A percentile compares a stretch with the other conserved stretches of the same genome.
These are phyloP conservation scores for Ophion ellenae DNA, from an alignment of 2,888 invertebrate species.

Conservation along the genomic window DNA sequence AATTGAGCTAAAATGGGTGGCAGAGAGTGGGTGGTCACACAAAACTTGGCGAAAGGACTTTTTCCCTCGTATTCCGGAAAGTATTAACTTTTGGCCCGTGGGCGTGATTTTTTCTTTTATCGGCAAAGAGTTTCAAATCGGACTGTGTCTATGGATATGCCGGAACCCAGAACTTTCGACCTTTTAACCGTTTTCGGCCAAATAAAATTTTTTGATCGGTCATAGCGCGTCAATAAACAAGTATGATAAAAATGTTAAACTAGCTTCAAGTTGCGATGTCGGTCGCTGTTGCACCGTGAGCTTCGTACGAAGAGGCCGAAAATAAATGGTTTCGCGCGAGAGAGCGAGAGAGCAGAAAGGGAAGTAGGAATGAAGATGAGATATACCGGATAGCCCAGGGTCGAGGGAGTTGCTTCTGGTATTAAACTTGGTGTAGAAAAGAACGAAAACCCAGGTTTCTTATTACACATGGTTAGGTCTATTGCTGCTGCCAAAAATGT, in stretches of 20 bases:
- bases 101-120: too few species aligned
- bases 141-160: too few species aligned
- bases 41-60: too few species aligned
- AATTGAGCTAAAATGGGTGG: too few species aligned
- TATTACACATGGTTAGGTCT: constrained; percentile 64
- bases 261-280: constrained; percentile 65
- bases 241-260: constrained; percentile 74
- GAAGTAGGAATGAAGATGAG: constrained; percentile 45
- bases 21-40: neutral
- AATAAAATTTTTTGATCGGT: too few species aligned
- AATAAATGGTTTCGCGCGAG: constrained; percentile 50
- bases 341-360: constrained; percentile 15
- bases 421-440: constrained; percentile 35
- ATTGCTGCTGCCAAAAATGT: constrained; percentile 44
- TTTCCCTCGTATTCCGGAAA: too few species aligned
- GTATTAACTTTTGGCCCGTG: too few species aligned
- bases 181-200: too few species aligned
- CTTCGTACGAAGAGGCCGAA: constrained; percentile 44
- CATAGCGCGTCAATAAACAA: constrained; percentile 48
- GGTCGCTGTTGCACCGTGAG: constrained; percentile 57
- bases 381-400: constrained; percentile 44
- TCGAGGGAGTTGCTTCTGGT: constrained; percentile 26
- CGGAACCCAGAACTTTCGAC: too few species aligned
- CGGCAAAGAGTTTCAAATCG: neutral
- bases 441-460: constrained; percentile 60